These are phyloP conservation scores for Heloderma charlesbogerti DNA, from an alignment of 2,113 vertebrate genomes.

Conservation along the genomic window DNA sequence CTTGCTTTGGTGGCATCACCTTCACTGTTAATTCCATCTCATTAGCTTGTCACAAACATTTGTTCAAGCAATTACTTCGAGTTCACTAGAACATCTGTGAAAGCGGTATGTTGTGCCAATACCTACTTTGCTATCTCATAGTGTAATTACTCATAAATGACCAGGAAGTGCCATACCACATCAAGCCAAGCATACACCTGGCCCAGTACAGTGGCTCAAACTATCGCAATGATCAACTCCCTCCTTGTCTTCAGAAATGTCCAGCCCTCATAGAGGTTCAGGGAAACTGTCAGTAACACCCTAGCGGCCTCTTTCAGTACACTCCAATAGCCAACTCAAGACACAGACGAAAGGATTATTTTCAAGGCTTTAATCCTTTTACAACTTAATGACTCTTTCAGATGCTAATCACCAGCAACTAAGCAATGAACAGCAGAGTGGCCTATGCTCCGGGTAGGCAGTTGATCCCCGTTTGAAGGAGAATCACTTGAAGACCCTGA, in stretches of 20 bases:
- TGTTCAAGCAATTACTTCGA: conserved; percentile 64
- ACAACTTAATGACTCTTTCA: too few species aligned
- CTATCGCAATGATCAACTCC: background rate
- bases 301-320: too few species aligned
- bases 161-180: conserved; percentile 6
- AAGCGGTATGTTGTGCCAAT: conserved; percentile 39
- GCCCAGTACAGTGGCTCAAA: background rate
- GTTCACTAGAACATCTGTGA: conserved; percentile 65
- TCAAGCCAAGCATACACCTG: background rate
- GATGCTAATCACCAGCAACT: too few species aligned
- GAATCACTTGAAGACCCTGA: too few species aligned
- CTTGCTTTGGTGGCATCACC: conserved; percentile 41
- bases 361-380: too few species aligned
- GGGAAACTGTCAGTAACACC: background rate
- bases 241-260: background rate
- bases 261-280: background rate
- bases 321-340: too few species aligned
- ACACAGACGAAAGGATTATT: too few species aligned
- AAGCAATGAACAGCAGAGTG: too few species aligned
- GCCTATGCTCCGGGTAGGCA: too few species aligned
- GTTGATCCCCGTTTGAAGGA: too few species aligned
- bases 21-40: conserved; percentile 53
- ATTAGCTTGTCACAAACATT: conserved; percentile 62
- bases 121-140: background rate
- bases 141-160: background rate